A percentile compares a stretch with the other conserved stretches of the same genome.
Conservation (phyloP, 2,113 vertebrate species). For the Rhinoderma darwinii region DNA sequence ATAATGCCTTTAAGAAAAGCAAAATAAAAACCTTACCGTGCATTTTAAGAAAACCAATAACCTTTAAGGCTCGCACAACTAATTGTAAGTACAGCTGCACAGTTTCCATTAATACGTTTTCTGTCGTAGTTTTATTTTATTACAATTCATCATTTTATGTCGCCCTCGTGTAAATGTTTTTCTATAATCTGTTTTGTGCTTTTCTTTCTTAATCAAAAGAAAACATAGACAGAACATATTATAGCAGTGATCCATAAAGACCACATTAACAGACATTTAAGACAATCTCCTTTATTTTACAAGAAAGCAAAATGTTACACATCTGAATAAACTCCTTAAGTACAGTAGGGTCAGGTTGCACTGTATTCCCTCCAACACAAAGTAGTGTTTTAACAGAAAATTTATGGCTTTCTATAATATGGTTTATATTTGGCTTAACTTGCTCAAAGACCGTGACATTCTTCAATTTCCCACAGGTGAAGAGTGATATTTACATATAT, state of each 20-base stretch:
- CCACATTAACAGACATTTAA: constrained; percentile 43
- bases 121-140: constrained; percentile 43
- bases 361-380: constrained; percentile 37
- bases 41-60: constrained; percentile 44
- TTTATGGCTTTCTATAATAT: constrained; percentile 41
- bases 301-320: constrained; percentile 35
- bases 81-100: constrained; percentile 55
- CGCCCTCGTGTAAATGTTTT: constrained; percentile 45
- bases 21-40: constrained; percentile 52
- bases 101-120: constrained; percentile 54
- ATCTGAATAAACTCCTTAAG: constrained; percentile 49
- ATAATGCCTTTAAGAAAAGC: constrained; percentile 46
- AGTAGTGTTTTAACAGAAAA: neutral
- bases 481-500: neutral
- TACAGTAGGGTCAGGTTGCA: constrained; percentile 35
- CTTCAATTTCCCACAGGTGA: neutral
- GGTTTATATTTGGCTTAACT: constrained; percentile 26
- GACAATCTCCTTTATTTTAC: constrained; percentile 30
- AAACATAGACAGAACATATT: constrained; percentile 48
- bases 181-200: constrained; percentile 56
- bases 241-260: constrained; percentile 44
- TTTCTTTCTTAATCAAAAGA: constrained; percentile 59
- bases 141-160: constrained; percentile 54
- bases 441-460: constrained; percentile 10
- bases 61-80: constrained; percentile 36